Evolutionary conservation across 2,797 vertebrate species (phyloP), one percentile per base, ranked within the genome.

Genomic region (Schizothorax lantsangensis): DNA sequence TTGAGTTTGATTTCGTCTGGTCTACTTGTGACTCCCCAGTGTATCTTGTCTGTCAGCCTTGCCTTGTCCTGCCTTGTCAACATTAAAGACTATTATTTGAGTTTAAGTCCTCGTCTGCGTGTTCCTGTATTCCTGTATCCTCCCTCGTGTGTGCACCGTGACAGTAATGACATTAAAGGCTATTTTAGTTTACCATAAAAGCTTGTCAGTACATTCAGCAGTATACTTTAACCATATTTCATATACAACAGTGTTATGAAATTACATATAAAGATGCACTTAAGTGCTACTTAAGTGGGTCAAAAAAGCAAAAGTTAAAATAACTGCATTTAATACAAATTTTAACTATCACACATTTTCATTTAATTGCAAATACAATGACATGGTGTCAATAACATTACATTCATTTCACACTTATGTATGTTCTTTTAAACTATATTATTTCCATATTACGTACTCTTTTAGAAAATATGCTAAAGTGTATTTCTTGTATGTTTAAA

Each of bases 381-480:
- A 66, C 26, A 66, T 64, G 59, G 26, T 66, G n/a, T 66, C 64
- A 68, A 36, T 36, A 68, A 68, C 62, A 68, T 36, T 36, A 68
- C 3, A 54, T 77, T 36, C 6, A 36, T 54, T n/a, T 14, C 12
- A 73, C 11, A 6, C 43, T 43, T 54, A 21, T 33, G 26, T 52
- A 17, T 1, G 1, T 30, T 30, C 1, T 30, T 68, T 68, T 15
- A 19, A 54, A 36, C 11, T 57, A 40, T 40, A 5, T 5, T 43
- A 40, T 26, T 36, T 79, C 1, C 38, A 10, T 38, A 26, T n/a
- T 26, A 43, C 4, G 2, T 23, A 36, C 74, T 77, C 2, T 36
- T 52, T 77, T 14, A 36, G 1, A 23, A 75, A 77, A 14, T 57
- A 23, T 78, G 6, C 33, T 57, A 15, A 57, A 43, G 4, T 5